A percentile compares a stretch with the other conserved stretches of the same genome.
phyloP scores from a whole-genome alignment of 2,888 invertebrate species.

The Drosophila planitibia region DNA sequence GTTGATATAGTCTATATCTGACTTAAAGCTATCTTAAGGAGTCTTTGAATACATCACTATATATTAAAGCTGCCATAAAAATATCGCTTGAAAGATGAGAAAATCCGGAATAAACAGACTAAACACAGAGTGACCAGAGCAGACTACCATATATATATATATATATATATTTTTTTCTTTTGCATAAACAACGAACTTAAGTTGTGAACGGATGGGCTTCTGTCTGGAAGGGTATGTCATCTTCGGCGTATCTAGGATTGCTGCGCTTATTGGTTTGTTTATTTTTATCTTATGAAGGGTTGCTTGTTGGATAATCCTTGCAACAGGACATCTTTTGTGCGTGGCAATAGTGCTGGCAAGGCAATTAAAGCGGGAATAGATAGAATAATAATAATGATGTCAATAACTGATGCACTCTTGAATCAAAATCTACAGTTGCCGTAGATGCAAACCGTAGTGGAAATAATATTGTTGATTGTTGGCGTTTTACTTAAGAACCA shows the following conservation, averaged over 20 bases:
- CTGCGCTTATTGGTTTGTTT: background rate
- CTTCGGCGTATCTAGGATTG: background rate
- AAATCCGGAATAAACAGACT: too few species aligned
- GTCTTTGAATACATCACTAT: background rate
- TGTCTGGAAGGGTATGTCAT: background rate
- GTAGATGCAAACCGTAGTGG: background rate
- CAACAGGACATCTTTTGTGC: background rate
- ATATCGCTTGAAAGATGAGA: background rate
- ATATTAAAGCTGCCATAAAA: background rate
- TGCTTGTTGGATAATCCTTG: background rate
- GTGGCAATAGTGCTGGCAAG: background rate
- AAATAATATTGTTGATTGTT: background rate
- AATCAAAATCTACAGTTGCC: background rate
- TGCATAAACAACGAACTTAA: background rate
- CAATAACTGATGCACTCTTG: background rate
- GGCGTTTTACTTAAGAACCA: background rate
- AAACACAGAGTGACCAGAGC: background rate
- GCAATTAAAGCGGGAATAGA: background rate
- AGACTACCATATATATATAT: background rate
- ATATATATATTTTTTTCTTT: background rate
- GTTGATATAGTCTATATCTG: background rate
- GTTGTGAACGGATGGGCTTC: background rate
- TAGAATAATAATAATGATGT: background rate
- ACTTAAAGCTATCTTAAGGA: background rate
- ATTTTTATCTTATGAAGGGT: background rate